These are phyloP conservation scores for Linyphia triangularis DNA, from an alignment of 2,888 invertebrate species.

Conservation along the genomic window DNA sequence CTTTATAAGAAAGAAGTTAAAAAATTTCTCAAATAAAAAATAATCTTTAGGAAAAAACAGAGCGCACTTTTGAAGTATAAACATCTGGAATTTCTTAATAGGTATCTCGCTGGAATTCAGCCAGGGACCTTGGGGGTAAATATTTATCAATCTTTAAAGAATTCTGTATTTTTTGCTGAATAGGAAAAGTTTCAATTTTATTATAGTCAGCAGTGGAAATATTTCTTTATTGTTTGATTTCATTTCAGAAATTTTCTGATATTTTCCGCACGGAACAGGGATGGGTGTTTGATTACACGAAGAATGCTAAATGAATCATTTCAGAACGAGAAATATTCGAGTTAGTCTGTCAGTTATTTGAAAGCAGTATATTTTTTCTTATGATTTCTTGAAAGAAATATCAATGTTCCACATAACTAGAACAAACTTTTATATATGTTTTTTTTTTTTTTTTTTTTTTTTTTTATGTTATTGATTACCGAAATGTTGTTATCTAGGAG, in stretches of 20 bases:
- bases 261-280: neutral
- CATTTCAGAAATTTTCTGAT: neutral
- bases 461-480: too few species aligned
- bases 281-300: neutral
- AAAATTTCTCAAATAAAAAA: neutral
- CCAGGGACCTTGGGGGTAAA: constrained; percentile 40
- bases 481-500: too few species aligned
- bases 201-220: neutral
- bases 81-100: constrained; percentile 16
- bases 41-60: neutral
- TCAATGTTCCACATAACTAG: too few species aligned
- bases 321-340: too few species aligned
- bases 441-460: too few species aligned
- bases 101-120: constrained; percentile 9
- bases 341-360: too few species aligned
- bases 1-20: neutral
- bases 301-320: neutral
- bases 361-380: too few species aligned
- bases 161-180: neutral
- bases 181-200: neutral
- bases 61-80: neutral
- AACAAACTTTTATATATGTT: too few species aligned
- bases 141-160: constrained; percentile 12
- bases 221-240: neutral
- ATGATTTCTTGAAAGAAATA: too few species aligned